Evolutionary conservation across 2,888 invertebrate species (phyloP).

Genomic region (Cosmorhoe ocellata): DNA sequence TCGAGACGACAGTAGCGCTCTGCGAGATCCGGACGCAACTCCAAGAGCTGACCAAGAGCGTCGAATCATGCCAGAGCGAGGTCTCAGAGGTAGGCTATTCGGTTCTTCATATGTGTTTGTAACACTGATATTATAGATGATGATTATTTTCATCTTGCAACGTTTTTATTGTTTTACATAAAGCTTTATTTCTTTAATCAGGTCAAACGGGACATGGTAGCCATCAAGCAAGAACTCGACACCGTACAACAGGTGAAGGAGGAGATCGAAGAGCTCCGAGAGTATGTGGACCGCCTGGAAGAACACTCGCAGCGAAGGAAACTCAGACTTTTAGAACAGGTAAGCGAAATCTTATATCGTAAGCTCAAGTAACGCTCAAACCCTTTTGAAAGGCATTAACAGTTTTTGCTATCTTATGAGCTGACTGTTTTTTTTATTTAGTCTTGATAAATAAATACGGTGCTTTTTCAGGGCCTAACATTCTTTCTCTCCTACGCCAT

Average conservation of each 20-base stretch:
- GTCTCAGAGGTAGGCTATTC: constrained; percentile 87
- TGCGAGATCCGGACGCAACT: constrained; percentile 96
- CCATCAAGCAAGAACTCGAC: constrained; percentile 96
- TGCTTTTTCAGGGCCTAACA: constrained; percentile 91
- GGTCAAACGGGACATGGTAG: constrained; percentile 97
- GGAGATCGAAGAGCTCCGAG: constrained; percentile 95
- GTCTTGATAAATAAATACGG: too few relatives aligned
- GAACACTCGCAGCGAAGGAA: constrained; percentile 95
- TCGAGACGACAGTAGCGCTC: constrained; percentile 96
- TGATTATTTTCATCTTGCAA: too few relatives aligned
- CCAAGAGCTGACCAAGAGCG: constrained; percentile 96
- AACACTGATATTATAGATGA: too few relatives aligned
- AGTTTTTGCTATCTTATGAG: too few relatives aligned
- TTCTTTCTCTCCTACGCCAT: constrained; percentile 97
- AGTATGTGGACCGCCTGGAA: constrained; percentile 95
- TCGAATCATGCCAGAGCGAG: constrained; percentile 97
- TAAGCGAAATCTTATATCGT: too few relatives aligned
- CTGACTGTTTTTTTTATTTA: too few relatives aligned
- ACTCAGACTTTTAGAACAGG: constrained; percentile 95
- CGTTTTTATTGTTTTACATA: too few relatives aligned
- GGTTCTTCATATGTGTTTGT: too few relatives aligned
- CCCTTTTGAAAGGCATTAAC: too few relatives aligned
- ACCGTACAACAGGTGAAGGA: constrained; percentile 97
- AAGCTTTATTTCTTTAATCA: constrained; percentile 45
- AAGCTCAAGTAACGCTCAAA: too few relatives aligned